A percentile compares a stretch with the other conserved stretches of the same genome.
phyloP scores from a whole-genome alignment of 2,113 vertebrate species.

The Phrynosoma blainvillii region DNA sequence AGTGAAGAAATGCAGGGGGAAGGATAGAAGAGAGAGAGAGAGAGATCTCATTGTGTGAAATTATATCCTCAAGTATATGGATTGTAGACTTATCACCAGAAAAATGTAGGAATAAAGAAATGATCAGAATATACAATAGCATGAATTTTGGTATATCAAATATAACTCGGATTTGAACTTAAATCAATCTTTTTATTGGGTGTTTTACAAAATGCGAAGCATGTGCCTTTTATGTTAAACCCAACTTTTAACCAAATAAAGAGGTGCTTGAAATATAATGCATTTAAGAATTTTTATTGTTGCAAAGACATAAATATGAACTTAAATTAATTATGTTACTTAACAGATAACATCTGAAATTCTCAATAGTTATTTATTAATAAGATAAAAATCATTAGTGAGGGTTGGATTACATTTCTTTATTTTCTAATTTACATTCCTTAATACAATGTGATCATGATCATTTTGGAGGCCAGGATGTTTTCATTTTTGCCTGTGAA shows the following conservation, averaged over 20 bases:
- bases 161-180: neutral
- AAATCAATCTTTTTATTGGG: neutral
- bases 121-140: neutral
- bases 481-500: neutral
- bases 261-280: neutral
- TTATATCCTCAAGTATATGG: neutral
- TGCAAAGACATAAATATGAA: conserved; percentile 2
- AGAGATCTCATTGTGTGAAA: neutral
- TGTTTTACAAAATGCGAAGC: neutral
- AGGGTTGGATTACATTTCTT: neutral
- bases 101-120: neutral
- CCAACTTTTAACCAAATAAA: neutral
- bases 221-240: neutral
- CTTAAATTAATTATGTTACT: neutral
- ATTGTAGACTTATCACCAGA: neutral
- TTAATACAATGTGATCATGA: neutral
- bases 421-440: neutral
- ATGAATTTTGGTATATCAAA: neutral
- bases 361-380: neutral
- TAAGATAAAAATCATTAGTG: neutral
- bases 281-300: neutral
- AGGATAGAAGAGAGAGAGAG: neutral
- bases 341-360: neutral
- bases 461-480: too few species aligned
- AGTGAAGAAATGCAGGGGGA: neutral